phyloP scores from a whole-genome alignment of 2,797 vertebrate species.

The Podarcis lilfordi region DNA sequence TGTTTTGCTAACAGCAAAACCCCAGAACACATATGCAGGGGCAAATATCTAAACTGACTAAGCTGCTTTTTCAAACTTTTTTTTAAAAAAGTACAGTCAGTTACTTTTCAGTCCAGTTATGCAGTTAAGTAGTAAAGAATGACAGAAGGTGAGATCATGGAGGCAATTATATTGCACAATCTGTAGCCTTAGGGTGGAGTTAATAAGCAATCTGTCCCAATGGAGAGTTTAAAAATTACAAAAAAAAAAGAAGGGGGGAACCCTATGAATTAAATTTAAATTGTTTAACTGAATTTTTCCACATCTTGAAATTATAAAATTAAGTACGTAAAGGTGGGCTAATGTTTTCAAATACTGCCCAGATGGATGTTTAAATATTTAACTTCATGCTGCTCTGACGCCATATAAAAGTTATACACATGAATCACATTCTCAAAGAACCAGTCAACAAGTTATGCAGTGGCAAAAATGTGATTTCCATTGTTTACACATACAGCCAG shows the following conservation, averaged over 20 bases:
- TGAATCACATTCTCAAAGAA: not conserved
- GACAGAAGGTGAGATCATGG: conserved; percentile 27
- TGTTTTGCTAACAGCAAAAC: not conserved
- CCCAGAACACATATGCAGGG: not conserved
- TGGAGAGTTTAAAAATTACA: conserved; percentile 26
- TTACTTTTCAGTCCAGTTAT: conserved; percentile 30
- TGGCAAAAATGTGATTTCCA: not conserved
- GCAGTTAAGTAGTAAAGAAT: conserved; percentile 40
- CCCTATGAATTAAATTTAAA: conserved; percentile 27
- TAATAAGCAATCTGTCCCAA: conserved; percentile 30
- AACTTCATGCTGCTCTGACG: not conserved
- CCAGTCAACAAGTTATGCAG: not conserved
- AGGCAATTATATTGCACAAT: conserved; percentile 18
- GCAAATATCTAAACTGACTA: not conserved
- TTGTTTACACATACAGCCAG: not conserved
- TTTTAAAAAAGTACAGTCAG: conserved; percentile 8
- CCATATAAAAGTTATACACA: not conserved
- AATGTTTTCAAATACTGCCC: not conserved
- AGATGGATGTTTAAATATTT: not conserved
- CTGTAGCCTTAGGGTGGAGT: not conserved
- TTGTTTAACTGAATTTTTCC: not conserved
- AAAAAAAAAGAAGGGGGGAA: conserved; percentile 19
- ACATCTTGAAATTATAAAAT: conserved; percentile 31
- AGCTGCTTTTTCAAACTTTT: conserved; percentile 16
- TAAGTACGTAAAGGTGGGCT: conserved; percentile 28